These are phyloP conservation scores for Tinea pellionella DNA, from an alignment of 2,888 invertebrate genomes.

Conservation along the genomic window DNA sequence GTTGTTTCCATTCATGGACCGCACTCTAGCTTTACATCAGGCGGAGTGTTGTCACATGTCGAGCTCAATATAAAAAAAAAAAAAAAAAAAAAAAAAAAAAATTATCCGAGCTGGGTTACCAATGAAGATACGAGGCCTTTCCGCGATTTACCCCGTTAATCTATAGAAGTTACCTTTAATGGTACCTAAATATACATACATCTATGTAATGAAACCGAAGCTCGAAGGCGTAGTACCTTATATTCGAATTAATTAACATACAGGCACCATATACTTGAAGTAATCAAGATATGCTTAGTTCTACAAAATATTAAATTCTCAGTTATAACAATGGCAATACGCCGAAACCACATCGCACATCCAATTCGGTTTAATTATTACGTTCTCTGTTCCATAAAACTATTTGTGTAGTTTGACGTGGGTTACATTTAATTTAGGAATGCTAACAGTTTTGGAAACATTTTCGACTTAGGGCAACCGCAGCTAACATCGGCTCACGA, in stretches of 20 bases:
- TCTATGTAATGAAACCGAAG: too few relatives aligned
- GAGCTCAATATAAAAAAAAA: too few relatives aligned
- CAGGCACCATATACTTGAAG: not conserved
- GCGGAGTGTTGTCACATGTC: too few relatives aligned
- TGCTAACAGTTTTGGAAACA: constrained; percentile 56
- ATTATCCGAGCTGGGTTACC: not conserved
- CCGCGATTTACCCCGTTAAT: not conserved
- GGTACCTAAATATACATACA: too few relatives aligned
- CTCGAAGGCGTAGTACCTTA: too few relatives aligned
- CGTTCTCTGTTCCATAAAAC: constrained; percentile 34
- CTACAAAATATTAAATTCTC: not conserved
- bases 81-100: too few relatives aligned
- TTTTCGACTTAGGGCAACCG: constrained; percentile 58
- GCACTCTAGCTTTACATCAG: too few relatives aligned
- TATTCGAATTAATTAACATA: not conserved
- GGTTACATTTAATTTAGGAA: constrained; percentile 64
- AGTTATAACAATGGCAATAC: not conserved
- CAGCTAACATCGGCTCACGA: constrained; percentile 51
- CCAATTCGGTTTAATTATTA: constrained; percentile 9
- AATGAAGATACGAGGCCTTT: not conserved
- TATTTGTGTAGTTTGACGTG: constrained; percentile 61
- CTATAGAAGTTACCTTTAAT: not conserved
- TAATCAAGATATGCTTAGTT: not conserved
- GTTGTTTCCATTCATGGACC: too few relatives aligned
- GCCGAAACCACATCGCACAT: not conserved